Evolutionary conservation across 2,113 vertebrate species (phyloP).

Genomic region (Bothrops jararaca): DNA sequence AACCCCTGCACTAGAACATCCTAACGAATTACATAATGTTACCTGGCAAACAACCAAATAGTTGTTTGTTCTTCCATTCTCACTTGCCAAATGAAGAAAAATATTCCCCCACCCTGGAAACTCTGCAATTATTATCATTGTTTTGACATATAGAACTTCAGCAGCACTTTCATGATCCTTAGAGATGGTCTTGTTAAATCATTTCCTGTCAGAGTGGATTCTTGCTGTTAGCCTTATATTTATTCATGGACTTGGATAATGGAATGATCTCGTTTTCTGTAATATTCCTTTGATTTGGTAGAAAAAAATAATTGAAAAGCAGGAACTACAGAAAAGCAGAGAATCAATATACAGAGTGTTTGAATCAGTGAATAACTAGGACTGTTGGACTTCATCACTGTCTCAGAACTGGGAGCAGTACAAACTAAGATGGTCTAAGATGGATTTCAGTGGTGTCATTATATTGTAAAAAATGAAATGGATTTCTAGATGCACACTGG

Average conservation of each 20-base stretch:
- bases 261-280: not conserved
- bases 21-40: not conserved
- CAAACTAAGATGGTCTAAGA: not conserved
- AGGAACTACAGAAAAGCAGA: not conserved
- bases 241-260: not conserved
- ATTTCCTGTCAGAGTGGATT: not conserved
- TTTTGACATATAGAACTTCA: not conserved
- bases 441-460: not conserved
- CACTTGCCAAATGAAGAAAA: not conserved
- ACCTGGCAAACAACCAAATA: not conserved
- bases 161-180: not conserved
- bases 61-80: not conserved
- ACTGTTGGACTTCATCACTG: not conserved
- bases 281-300: not conserved
- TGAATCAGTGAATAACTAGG: not conserved
- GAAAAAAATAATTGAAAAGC: not conserved
- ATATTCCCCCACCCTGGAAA: not conserved
- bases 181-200: not conserved
- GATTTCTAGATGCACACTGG: not conserved
- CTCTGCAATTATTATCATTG: not conserved
- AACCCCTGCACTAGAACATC: not conserved
- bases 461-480: not conserved
- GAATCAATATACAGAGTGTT: not conserved
- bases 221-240: not conserved
- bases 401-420: not conserved